A percentile compares a stretch with the other conserved stretches of the same genome.
Conservation (phyloP, 2,797 vertebrate genomes). For the Anisognathus igniventris region DNA sequence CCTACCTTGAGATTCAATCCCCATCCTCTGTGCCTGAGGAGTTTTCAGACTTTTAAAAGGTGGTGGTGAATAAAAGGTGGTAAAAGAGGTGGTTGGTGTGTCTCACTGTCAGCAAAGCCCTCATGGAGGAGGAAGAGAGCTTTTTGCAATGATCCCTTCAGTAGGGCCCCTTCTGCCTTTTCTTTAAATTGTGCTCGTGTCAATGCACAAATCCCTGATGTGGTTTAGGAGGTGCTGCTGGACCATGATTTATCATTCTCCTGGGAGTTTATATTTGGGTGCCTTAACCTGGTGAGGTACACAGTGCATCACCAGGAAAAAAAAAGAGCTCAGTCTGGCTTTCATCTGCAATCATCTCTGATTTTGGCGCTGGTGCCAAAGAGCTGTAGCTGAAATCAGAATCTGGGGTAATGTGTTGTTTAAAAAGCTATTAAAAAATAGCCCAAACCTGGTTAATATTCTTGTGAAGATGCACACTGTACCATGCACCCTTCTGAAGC, state of each 20-base stretch:
- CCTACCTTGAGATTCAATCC: neutral
- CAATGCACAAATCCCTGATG: neutral
- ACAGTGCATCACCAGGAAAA: neutral
- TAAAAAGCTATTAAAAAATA: neutral
- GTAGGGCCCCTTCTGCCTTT: neutral
- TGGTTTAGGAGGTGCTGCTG: neutral
- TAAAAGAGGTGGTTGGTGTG: neutral
- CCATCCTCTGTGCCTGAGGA: neutral
- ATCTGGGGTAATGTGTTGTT: neutral
- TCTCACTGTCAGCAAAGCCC: neutral
- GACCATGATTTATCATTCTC: neutral
- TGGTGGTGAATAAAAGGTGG: no score
- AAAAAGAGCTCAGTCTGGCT: neutral
- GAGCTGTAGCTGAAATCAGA: neutral
- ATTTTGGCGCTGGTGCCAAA: neutral
- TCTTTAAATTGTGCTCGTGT: neutral
- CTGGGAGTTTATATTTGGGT: neutral
- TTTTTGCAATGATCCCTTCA: neutral
- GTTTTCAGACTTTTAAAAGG: no score
- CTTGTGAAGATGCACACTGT: neutral
- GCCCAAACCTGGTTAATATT: neutral
- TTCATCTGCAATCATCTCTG: neutral
- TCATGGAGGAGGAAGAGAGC: neutral
- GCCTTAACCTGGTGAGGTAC: neutral
- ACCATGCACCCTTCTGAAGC: neutral